Evolutionary conservation across 2,797 vertebrate species (phyloP).

Genomic region (Meriones psammophilus): DNA sequence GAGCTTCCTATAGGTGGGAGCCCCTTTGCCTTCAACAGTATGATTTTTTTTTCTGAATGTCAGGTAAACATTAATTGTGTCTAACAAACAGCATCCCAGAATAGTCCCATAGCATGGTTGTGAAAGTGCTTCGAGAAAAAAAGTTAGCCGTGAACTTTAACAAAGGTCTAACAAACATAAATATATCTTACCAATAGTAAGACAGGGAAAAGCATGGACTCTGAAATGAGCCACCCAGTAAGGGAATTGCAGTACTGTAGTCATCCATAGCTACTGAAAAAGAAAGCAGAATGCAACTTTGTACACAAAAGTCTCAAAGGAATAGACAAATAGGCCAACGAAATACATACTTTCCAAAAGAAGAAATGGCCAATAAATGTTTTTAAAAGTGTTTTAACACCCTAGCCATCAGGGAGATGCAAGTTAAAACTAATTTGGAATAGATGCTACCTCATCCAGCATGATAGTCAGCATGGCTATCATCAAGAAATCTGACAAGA

Average conservation of each 20-base stretch:
- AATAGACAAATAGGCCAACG: neutral
- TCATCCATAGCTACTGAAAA: neutral
- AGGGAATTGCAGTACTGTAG: conserved; percentile 39
- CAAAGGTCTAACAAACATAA: neutral
- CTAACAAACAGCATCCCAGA: neutral
- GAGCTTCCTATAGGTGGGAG: neutral
- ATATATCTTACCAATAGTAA: neutral
- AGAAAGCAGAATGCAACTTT: neutral
- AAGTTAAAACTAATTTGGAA: neutral
- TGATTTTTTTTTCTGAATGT: neutral
- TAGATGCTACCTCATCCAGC: neutral
- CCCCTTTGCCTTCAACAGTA: neutral
- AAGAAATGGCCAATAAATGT: neutral
- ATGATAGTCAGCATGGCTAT: neutral
- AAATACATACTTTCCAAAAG: neutral
- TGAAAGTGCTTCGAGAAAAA: neutral
- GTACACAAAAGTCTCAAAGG: neutral
- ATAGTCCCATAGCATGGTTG: neutral
- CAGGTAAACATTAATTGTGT: neutral
- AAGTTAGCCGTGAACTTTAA: neutral
- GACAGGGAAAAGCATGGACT: neutral
- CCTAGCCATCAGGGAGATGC: neutral
- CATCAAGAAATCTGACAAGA: neutral
- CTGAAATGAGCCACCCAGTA: neutral
- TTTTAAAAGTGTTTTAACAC: neutral